A percentile compares a stretch with the other conserved stretches of the same genome.
These are phyloP conservation scores for Bombus huntii DNA, from an alignment of 1,140 invertebrate species.

Conservation along the genomic window DNA sequence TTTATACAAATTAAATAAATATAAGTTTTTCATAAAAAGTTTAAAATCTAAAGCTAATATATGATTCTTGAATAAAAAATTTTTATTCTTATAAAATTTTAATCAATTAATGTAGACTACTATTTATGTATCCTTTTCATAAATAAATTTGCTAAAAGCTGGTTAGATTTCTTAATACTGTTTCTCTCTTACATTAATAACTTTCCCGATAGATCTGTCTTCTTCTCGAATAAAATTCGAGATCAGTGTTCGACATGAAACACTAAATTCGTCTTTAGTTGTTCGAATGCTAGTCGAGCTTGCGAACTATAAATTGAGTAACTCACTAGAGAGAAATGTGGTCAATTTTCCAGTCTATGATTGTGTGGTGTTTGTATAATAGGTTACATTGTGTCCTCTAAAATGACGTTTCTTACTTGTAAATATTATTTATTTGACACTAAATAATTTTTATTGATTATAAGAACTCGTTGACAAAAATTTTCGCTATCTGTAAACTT, in stretches of 20 bases:
- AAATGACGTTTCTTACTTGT: constrained; percentile 78
- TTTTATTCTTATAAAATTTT: background rate
- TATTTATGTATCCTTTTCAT: background rate
- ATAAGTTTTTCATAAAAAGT: background rate
- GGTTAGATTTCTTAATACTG: background rate
- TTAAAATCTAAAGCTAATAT: background rate
- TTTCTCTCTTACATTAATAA: background rate
- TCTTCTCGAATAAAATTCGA: background rate
- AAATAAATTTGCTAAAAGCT: constrained; percentile 1
- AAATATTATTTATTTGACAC: constrained; percentile 68
- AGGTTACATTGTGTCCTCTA: constrained; percentile 77
- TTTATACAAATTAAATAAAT: background rate
- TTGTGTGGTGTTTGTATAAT: constrained; percentile 80
- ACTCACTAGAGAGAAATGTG: constrained; percentile 57
- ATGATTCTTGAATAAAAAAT: background rate
- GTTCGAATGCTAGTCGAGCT: background rate
- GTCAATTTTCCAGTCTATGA: constrained; percentile 72
- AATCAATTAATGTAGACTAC: background rate
- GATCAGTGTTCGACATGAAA: background rate
- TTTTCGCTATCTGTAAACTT: constrained; percentile 31
- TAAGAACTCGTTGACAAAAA: constrained; percentile 50
- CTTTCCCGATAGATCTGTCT: background rate
- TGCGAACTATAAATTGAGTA: constrained; percentile 39
- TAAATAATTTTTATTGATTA: constrained; percentile 60
- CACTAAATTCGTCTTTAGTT: constrained; percentile 18